Conservation (phyloP, 1,140 invertebrate species). For the Heterodera schachtii region DNA sequence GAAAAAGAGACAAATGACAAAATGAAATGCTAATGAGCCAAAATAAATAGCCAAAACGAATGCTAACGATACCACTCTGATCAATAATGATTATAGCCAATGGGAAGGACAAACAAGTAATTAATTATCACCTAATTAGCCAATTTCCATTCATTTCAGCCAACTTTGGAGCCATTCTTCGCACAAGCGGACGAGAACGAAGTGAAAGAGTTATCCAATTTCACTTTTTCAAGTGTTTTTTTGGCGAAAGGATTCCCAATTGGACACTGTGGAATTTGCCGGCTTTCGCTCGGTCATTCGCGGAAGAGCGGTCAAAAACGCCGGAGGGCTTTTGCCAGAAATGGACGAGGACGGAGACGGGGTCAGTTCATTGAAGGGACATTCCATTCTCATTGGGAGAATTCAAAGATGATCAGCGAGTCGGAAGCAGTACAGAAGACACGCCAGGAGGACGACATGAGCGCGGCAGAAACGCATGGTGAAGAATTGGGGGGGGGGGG, state of each 20-base stretch:
- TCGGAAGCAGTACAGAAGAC: constrained; percentile 57
- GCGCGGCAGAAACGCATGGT: constrained; percentile 52
- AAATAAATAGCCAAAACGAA: too few species aligned
- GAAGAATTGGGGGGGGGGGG: not conserved
- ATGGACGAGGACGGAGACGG: constrained; percentile 59
- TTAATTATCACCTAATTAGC: too few species aligned
- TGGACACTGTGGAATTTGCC: constrained; percentile 63
- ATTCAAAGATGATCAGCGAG: constrained; percentile 40
- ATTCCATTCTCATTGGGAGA: not conserved
- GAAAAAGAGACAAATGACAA: too few species aligned
- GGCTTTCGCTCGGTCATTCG: constrained; percentile 64
- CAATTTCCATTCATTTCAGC: too few species aligned
- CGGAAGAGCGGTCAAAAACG: constrained; percentile 61
- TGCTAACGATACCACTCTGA: too few species aligned
- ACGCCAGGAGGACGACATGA: constrained; percentile 60
- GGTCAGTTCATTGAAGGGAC: not conserved
- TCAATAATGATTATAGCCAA: too few species aligned
- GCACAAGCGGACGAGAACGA: constrained; percentile 65
- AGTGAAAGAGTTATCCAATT: constrained; percentile 7
- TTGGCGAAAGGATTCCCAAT: constrained; percentile 55
- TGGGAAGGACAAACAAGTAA: too few species aligned
- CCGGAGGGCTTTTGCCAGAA: constrained; percentile 48
- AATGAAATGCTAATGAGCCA: too few species aligned
- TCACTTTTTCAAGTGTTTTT: not conserved
- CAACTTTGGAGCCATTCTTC: constrained; percentile 62